Conservation (phyloP, 2,888 invertebrate species). For the Mesorhabditis belari region DNA sequence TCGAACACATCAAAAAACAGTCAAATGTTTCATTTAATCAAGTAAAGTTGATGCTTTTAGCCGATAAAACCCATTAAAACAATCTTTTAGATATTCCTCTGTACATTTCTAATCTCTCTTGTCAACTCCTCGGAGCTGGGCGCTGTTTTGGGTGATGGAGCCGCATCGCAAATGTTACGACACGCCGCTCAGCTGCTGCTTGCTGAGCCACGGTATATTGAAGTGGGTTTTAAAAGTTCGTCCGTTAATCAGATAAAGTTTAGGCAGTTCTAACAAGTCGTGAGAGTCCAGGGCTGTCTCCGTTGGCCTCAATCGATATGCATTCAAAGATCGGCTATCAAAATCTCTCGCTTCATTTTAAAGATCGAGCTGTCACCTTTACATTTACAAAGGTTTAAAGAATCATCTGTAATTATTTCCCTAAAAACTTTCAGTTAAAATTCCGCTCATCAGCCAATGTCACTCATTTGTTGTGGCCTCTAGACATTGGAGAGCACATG, state of each 20-base stretch:
- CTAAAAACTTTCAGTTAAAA: constrained; percentile 12
- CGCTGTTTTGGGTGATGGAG: constrained; percentile 27
- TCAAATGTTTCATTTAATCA: too few species aligned
- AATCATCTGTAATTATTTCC: neutral
- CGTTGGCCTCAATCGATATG: constrained; percentile 24
- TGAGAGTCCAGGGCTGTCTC: constrained; percentile 21
- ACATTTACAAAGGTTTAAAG: constrained; percentile 8
- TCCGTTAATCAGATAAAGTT: constrained; percentile 4
- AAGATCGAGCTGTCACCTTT: constrained; percentile 18
- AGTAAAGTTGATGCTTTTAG: too few species aligned
- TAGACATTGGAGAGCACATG: constrained; percentile 25
- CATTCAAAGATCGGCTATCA: constrained; percentile 22
- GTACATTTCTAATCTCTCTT: neutral
- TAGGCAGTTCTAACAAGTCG: constrained; percentile 30
- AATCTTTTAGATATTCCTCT: too few species aligned
- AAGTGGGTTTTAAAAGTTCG: constrained; percentile 24
- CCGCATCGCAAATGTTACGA: constrained; percentile 30
- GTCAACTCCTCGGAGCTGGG: constrained; percentile 17
- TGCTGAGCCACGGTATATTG: constrained; percentile 25
- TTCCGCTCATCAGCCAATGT: constrained; percentile 22
- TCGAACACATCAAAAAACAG: too few species aligned
- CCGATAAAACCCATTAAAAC: too few species aligned
- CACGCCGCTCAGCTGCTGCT: constrained; percentile 25
- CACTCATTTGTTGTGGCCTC: constrained; percentile 31
- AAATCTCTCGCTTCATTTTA: constrained; percentile 32